phyloP scores from a whole-genome alignment of 2,888 invertebrate species.

The Mellilla xanthometata region DNA sequence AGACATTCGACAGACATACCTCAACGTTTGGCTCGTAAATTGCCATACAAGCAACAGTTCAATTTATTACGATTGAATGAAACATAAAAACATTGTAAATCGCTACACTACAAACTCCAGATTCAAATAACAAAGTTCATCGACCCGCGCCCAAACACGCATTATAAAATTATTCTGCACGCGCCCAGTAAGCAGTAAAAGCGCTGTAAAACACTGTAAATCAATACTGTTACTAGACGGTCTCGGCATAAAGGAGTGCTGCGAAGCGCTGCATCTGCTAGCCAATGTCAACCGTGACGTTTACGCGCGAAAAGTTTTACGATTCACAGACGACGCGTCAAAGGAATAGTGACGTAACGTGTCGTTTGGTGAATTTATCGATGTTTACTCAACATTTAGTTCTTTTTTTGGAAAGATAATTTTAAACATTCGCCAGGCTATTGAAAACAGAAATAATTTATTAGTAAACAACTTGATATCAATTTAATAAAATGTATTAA shows the following conservation, averaged over 20 bases:
- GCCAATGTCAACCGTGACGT: constrained; percentile 74
- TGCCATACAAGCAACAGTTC: not conserved
- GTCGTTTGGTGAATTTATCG: constrained; percentile 34
- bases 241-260: constrained; percentile 57
- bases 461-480: too few relatives aligned
- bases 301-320: constrained; percentile 82
- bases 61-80: not conserved
- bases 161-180: constrained; percentile 36
- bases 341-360: constrained; percentile 58
- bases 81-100: not conserved
- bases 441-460: too few relatives aligned
- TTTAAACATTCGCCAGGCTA: too few relatives aligned
- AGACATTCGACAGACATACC: not conserved
- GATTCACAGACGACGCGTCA: constrained; percentile 71
- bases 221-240: constrained; percentile 68
- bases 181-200: constrained; percentile 35
- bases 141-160: constrained; percentile 34
- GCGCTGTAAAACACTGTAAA: constrained; percentile 64
- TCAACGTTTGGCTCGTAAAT: not conserved
- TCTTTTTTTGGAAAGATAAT: too few relatives aligned
- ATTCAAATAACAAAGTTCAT: constrained; percentile 26
- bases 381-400: constrained; percentile 21
- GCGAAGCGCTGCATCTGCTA: constrained; percentile 76
- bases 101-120: not conserved
- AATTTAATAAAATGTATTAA: too few relatives aligned